These are phyloP conservation scores for Pipistrellus kuhlii DNA, from an alignment of 2,797 vertebrate genomes.

Conservation along the genomic window DNA sequence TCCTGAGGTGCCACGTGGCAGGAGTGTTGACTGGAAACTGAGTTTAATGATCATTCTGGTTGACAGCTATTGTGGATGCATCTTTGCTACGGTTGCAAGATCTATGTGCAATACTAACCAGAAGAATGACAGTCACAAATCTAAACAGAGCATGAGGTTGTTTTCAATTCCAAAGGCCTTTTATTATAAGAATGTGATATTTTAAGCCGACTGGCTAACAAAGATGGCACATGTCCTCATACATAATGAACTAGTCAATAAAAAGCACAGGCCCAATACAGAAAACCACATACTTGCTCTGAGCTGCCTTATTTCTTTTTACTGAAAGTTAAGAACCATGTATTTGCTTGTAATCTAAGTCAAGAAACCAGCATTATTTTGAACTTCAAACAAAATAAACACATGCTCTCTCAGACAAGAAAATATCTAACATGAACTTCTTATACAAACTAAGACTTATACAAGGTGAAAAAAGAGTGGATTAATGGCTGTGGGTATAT, in stretches of 20 bases:
- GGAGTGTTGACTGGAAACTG: conserved; percentile 56
- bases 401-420: not conserved
- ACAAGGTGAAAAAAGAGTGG: not conserved
- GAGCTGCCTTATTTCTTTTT: not conserved
- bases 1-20: conserved; percentile 73
- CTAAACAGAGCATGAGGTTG: conserved; percentile 50
- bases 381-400: conserved; percentile 65
- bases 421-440: not conserved
- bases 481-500: not conserved
- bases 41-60: conserved; percentile 70
- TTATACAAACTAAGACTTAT: not conserved
- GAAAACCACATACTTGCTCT: conserved; percentile 5
- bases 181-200: conserved; percentile 66
- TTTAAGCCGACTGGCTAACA: conserved; percentile 68
- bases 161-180: conserved; percentile 61
- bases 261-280: conserved; percentile 41
- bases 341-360: conserved; percentile 54
- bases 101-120: conserved; percentile 60
- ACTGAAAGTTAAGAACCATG: conserved; percentile 14
- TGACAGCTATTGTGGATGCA: conserved; percentile 71
- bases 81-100: conserved; percentile 20
- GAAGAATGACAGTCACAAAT: conserved; percentile 75
- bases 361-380: not conserved
- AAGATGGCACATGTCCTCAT: conserved; percentile 60
- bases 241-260: conserved; percentile 67